Conservation (phyloP, 2,888 invertebrate species). For the Artemia sinica region DNA sequence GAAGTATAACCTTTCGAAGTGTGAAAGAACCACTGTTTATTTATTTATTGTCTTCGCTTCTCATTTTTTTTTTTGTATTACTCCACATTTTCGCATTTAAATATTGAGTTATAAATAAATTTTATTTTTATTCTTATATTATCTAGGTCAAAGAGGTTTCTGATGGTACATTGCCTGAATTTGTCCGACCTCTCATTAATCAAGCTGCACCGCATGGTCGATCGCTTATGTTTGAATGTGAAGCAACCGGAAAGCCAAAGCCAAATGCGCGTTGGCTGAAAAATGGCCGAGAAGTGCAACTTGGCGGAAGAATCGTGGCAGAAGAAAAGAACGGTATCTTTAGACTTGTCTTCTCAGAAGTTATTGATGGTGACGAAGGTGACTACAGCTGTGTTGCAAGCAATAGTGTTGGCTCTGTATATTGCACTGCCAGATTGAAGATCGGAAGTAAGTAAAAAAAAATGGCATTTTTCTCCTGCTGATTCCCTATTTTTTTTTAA, state of each 20-base stretch:
- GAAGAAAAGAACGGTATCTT: slow-evolving; percentile 55
- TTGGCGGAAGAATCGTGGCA: slow-evolving; percentile 44
- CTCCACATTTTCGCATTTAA: background rate
- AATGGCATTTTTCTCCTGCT: background rate
- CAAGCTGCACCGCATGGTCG: slow-evolving; percentile 63
- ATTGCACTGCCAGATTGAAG: slow-evolving; percentile 68
- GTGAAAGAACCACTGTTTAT: too few relatives aligned
- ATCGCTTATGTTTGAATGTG: slow-evolving; percentile 61
- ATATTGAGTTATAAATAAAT: slow-evolving; percentile 9
- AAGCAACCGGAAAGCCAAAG: slow-evolving; percentile 70
- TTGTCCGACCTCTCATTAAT: slow-evolving; percentile 54
- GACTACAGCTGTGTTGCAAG: slow-evolving; percentile 90
- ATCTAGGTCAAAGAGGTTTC: slow-evolving; percentile 59
- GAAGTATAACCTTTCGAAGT: too few relatives aligned
- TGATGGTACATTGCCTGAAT: slow-evolving; percentile 80
- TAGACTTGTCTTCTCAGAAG: slow-evolving; percentile 67
- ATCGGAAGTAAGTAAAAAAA: slow-evolving; percentile 54
- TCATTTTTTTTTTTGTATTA: too few relatives aligned
- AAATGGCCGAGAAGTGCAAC: slow-evolving; percentile 71
- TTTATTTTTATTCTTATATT: background rate
- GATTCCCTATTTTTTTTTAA: too few relatives aligned
- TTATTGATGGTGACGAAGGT: slow-evolving; percentile 77
- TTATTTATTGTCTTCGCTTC: too few relatives aligned
- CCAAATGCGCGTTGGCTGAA: slow-evolving; percentile 76
- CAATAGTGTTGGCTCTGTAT: slow-evolving; percentile 77